Evolutionary conservation across 1,140 invertebrate genomes (phyloP).

Genomic region (Scaptomyza montana): DNA sequence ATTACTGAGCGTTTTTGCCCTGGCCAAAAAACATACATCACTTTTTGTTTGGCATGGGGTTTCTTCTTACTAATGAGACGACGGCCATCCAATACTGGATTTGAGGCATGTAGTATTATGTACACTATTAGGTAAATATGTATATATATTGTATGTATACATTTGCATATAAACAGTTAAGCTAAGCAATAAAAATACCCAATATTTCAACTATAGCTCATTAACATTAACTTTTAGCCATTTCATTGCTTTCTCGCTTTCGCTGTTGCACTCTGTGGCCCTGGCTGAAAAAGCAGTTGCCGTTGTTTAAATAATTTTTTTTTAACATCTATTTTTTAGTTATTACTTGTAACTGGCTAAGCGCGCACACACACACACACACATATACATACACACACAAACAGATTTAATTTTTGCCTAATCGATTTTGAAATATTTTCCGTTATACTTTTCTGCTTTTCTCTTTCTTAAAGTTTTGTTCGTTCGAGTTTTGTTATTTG

Average conservation of each 20-base stretch:
- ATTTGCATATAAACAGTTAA: constrained; percentile 74
- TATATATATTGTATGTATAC: constrained; percentile 65
- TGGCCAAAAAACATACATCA: constrained; percentile 5
- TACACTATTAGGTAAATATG: constrained; percentile 76
- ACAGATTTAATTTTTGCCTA: constrained; percentile 53
- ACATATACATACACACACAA: constrained; percentile 42
- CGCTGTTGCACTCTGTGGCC: constrained; percentile 1
- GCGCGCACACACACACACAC: constrained; percentile 54
- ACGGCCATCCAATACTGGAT: constrained; percentile 17
- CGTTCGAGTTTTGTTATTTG: constrained; percentile 66
- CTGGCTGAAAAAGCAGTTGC: constrained; percentile 50
- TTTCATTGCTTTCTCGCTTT: not conserved
- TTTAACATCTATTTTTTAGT: constrained; percentile 55
- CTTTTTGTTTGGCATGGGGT: constrained; percentile 24
- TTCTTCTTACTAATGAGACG: constrained; percentile 37
- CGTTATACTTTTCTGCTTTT: not conserved
- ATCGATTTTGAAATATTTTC: constrained; percentile 55
- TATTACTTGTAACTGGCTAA: constrained; percentile 46
- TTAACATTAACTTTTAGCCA: constrained; percentile 70
- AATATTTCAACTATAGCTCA: constrained; percentile 65
- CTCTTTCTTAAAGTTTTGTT: constrained; percentile 52
- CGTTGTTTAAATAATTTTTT: constrained; percentile 12
- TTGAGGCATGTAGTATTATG: constrained; percentile 51
- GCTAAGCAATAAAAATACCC: constrained; percentile 78
- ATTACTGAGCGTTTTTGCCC: constrained; percentile 31